Evolutionary conservation across 2,888 invertebrate genomes (phyloP), one percentile per base, ranked within the genome.

Genomic region (Synergus laeviventris): DNA sequence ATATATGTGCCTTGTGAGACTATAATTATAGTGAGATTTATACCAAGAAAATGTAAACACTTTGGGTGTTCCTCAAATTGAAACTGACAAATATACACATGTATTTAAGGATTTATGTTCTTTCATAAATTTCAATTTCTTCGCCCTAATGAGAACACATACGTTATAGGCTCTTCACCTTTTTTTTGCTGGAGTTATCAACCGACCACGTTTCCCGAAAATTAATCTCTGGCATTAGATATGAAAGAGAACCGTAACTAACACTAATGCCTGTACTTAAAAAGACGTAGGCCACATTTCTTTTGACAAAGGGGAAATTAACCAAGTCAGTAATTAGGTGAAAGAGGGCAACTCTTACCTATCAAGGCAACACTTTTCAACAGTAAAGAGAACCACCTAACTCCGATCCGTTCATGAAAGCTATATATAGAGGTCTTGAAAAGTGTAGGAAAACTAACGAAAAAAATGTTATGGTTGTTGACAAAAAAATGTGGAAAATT

Each of bases 401-500:
- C 24, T 18, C 49, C 49, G 49, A 70, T 49, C 31, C 49, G 12
- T 21, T 21, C 21, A 18, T 38, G 54, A 42, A 70, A n/a, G n/a
- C n/a, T n/a, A n/a, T n/a, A n/a, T n/a, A n/a, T n/a, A n/a, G n/a
- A 77, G 59, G 39, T 45, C 75, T 74, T 75, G 54, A 75, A 56
- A 59, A 62, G 59, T 56, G 74, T 0, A 31, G 31, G 59, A 11
- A 14, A 59, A 59, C 59, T 59, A 5, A 9, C 18, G 8, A 18
- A 54, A 59, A 16, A 59, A 59, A 59, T 14, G 14, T 24, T 5
- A 24, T 24, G 21, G 12, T 12, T 59, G 54, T 18, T 54, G 9
- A 54, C n/a, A 54, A 2, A 16, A 8, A 18, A 54, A 18, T 18
- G 49, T 54, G 49, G 18, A 54, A 54, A 31, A 5, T 31, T 31